Base-by-base conservation (phyloP, 2,113 vertebrate genomes). In the Sinocyclocheilus maitianheensis region DNA sequence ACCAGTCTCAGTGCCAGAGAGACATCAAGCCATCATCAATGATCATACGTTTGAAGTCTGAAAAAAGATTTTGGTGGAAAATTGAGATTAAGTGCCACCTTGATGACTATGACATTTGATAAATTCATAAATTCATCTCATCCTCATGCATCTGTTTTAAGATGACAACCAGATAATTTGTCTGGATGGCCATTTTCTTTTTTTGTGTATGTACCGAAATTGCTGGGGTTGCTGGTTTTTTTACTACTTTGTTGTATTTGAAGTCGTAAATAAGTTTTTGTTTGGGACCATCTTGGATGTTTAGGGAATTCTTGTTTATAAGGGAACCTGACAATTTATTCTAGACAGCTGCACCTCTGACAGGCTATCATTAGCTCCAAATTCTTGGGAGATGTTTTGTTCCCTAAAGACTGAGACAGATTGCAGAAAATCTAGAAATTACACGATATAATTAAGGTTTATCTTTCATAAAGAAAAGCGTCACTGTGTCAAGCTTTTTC, bases 261-360 rank as follows among this genome's bases (percentile, higher is more conserved):
- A 81, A 76, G 84, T 55, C 24, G 77, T 58, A 90, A 87, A 89
- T 89, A 93, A 91, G 88, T 90, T 91, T 76, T 81, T 85, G 53
- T 51, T 84, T 76, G 30, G 77, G 86, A 86, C 87, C 53, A 58
- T 87, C 85, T 84, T 83, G 83, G 55, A 91, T 92, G 93, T 92
- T 94, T 81, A 82, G 94, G 93, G 95, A 94, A 94, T 94, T 92
- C 92, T 87, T 93, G 92, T 94, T 94, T 94, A 91, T 93, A 92
- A 91, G 91, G 81, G 90, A 93, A 91, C 89, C 87, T 91, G 90
- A 94, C 91, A 90, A 96, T 94, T 95, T 94, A 95, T 96, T 94
- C 93, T 92, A 94, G 94, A 95, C 95, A 96, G 94, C 94, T 96
- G 95, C 94, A 93, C 91, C 87, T 91, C 91, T 96, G 95, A 96